phyloP scores from a whole-genome alignment of 2,113 vertebrate genomes.

The Brienomyrus brachyistius region DNA sequence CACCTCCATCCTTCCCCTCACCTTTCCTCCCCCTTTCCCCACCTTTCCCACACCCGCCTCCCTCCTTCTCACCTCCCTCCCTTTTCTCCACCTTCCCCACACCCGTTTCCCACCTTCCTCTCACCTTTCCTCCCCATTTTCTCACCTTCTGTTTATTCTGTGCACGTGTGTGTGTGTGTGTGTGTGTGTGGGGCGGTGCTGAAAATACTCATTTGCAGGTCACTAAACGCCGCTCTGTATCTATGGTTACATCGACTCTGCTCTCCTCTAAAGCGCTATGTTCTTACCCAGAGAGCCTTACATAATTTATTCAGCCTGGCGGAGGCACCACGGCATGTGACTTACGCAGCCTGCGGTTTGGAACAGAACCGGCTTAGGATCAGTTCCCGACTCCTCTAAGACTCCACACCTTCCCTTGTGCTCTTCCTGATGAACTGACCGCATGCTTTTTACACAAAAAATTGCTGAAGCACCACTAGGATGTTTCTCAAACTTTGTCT shows the following conservation, averaged over 20 bases:
- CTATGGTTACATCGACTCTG: neutral
- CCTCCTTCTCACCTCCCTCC: too few relatives aligned
- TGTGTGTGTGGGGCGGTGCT: neutral
- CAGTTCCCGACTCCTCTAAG: neutral
- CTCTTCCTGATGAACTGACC: neutral
- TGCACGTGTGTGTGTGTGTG: neutral
- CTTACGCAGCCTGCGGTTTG: neutral
- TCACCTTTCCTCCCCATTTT: neutral
- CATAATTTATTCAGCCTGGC: neutral
- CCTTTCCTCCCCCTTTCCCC: neutral
- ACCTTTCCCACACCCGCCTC: neutral
- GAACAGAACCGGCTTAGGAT: neutral
- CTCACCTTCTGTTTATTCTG: neutral
- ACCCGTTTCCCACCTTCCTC: neutral
- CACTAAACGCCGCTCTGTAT: neutral
- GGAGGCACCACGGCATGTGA: neutral
- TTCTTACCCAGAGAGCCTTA: neutral
- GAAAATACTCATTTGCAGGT: neutral
- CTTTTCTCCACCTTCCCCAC: too few relatives aligned
- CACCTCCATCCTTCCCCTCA: neutral
- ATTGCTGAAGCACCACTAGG: neutral
- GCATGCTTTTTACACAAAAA: neutral
- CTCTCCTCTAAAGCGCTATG: neutral
- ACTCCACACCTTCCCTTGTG: neutral
- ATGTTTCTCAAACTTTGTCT: neutral